A percentile compares a stretch with the other conserved stretches of the same genome.
These are phyloP conservation scores for Gopherus flavomarginatus DNA, from an alignment of 2,113 vertebrate genomes.

Conservation along the genomic window DNA sequence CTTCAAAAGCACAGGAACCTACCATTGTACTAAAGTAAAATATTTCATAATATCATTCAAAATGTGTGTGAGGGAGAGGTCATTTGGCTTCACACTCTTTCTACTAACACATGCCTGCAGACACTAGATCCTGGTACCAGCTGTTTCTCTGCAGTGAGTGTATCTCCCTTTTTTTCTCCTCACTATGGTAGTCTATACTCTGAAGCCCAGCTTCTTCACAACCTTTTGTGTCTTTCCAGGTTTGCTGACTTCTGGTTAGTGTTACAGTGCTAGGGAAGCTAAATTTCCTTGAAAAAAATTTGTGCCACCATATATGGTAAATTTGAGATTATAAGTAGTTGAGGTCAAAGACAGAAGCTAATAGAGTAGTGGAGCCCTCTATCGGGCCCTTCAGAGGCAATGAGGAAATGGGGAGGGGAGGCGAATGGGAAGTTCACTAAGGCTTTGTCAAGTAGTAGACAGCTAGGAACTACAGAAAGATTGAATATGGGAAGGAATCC, in stretches of 20 bases:
- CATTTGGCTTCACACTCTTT: background rate
- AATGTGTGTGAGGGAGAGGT: fast-evolving
- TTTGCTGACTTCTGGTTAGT: background rate
- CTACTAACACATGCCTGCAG: background rate
- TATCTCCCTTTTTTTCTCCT: background rate
- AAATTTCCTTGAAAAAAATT: background rate
- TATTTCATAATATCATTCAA: fast-evolving
- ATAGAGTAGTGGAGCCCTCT: background rate
- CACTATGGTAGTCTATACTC: background rate
- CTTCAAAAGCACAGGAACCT: background rate
- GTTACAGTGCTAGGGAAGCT: background rate
- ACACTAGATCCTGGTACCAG: background rate
- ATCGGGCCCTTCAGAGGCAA: background rate
- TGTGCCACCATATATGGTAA: background rate
- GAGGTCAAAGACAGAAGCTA: background rate
- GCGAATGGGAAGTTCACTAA: background rate
- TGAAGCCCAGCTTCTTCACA: background rate
- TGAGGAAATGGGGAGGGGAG: background rate
- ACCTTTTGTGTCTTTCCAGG: background rate
- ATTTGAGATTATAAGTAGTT: background rate
- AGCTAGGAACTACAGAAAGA: background rate
- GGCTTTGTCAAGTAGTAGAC: background rate
- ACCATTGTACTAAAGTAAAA: background rate
- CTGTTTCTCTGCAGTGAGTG: background rate
- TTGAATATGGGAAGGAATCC: background rate